A percentile compares a stretch with the other conserved stretches of the same genome.
Conservation (phyloP, 2,797 vertebrate species). For the Botia almorhae region DNA sequence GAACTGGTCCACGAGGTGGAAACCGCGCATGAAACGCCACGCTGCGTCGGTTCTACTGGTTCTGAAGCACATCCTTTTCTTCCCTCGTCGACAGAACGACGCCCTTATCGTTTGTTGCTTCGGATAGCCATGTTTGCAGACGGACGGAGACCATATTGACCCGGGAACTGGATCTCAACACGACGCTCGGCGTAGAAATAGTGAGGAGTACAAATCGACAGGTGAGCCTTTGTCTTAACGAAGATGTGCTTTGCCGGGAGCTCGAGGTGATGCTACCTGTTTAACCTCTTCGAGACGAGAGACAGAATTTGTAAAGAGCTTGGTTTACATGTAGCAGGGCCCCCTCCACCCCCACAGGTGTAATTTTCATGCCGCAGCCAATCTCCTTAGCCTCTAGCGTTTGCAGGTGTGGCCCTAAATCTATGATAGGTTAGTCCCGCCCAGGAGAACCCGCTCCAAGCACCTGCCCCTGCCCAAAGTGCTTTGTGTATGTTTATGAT, state of each 20-base stretch:
- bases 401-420: conserved; percentile 79
- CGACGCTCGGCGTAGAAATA: conserved; percentile 49
- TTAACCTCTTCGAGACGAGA: conserved; percentile 88
- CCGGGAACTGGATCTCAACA: conserved; percentile 45
- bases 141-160: conserved; percentile 62
- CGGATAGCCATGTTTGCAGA: conserved; percentile 67
- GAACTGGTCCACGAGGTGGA: conserved; percentile 73
- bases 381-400: conserved; percentile 78
- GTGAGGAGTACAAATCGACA: conserved; percentile 58
- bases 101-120: conserved; percentile 68
- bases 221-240: conserved; percentile 49
- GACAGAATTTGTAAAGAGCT: conserved; percentile 88
- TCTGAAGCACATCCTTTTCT: conserved; percentile 72
- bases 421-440: conserved; percentile 69
- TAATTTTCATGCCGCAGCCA: conserved; percentile 82
- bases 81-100: conserved; percentile 76
- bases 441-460: conserved; percentile 67
- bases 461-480: conserved; percentile 71
- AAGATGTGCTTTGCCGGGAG: conserved; percentile 51
- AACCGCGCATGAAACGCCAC: conserved; percentile 73
- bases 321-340: conserved; percentile 83
- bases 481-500: conserved; percentile 80
- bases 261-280: conserved; percentile 71
- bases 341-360: conserved; percentile 79
- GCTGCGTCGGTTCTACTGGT: conserved; percentile 69